Percentiles rank a stretch among this genome's conserved stretches.
phyloP scores from a whole-genome alignment of 2,797 vertebrate species.

The Cirrhinus molitorella region DNA sequence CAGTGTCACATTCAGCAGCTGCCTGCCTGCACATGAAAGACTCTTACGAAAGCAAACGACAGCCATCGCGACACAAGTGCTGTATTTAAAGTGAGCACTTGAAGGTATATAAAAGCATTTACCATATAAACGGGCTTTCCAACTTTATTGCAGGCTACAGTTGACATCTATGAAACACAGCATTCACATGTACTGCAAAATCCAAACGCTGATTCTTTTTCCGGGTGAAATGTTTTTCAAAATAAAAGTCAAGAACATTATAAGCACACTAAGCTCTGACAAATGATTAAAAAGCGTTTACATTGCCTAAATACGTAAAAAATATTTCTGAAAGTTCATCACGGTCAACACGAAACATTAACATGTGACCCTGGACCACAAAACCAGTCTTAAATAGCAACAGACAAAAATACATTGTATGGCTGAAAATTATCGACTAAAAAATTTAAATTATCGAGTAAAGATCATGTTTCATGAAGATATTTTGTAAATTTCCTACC shows the following conservation, averaged over 20 bases:
- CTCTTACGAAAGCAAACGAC: neutral
- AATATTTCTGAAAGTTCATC: neutral
- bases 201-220: neutral
- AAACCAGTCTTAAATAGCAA: no score
- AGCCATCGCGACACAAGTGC: neutral
- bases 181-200: conserved; percentile 10
- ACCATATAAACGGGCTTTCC: neutral
- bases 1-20: conserved; percentile 19
- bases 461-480: no score
- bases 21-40: neutral
- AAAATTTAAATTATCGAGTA: no score
- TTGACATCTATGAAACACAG: neutral
- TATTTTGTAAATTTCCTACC: no score
- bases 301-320: neutral
- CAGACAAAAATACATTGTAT: no score
- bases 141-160: neutral
- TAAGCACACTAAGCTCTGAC: neutral
- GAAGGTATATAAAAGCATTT: neutral
- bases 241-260: conserved; percentile 37
- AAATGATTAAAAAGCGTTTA: neutral
- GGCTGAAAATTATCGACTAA: no score
- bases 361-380: no score
- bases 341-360: neutral
- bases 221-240: conserved; percentile 33
- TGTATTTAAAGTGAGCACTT: neutral